phyloP scores from a whole-genome alignment of 2,113 vertebrate genomes.

The Microtus ochrogaster region DNA sequence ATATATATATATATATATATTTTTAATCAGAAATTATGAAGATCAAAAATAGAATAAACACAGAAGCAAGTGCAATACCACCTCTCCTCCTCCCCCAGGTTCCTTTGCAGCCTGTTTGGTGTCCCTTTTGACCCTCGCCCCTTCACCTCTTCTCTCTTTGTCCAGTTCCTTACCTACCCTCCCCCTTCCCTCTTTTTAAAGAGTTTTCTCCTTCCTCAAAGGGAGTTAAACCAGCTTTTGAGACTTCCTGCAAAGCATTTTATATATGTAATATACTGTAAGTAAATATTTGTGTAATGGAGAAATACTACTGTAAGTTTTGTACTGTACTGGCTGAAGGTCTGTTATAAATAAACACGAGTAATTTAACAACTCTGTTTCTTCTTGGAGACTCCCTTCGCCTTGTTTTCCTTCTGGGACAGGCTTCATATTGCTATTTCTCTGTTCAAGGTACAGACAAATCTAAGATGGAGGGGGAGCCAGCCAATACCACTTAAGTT shows the following conservation, averaged over 20 bases:
- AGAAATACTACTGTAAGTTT: constrained; percentile 95
- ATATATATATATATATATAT: constrained; percentile 85
- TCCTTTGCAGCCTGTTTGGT: constrained; percentile 80
- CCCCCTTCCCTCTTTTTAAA: constrained; percentile 55
- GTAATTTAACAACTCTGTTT: constrained; percentile 86
- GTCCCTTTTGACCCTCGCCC: constrained; percentile 68
- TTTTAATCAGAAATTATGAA: constrained; percentile 87
- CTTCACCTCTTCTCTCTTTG: constrained; percentile 22
- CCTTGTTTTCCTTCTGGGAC: constrained; percentile 48
- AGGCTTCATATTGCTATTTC: not conserved
- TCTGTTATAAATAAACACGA: constrained; percentile 94
- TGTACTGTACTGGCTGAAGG: constrained; percentile 93
- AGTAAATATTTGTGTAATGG: constrained; percentile 92
- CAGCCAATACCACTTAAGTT: constrained; percentile 10
- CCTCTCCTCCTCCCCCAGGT: constrained; percentile 75
- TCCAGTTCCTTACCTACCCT: not conserved
- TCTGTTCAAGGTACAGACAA: constrained; percentile 40
- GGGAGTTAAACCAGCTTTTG: constrained; percentile 90
- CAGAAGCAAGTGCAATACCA: constrained; percentile 87
- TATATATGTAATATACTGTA: constrained; percentile 93
- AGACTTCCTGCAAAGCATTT: constrained; percentile 89
- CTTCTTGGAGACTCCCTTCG: constrained; percentile 61
- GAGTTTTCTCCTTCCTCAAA: constrained; percentile 79
- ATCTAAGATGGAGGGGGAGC: not conserved
- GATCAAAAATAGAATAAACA: constrained; percentile 81